A percentile compares a stretch with the other conserved stretches of the same genome.
Evolutionary conservation across 1,140 invertebrate species (phyloP).

Genomic region (Zeugodacus cucurbitae): DNA sequence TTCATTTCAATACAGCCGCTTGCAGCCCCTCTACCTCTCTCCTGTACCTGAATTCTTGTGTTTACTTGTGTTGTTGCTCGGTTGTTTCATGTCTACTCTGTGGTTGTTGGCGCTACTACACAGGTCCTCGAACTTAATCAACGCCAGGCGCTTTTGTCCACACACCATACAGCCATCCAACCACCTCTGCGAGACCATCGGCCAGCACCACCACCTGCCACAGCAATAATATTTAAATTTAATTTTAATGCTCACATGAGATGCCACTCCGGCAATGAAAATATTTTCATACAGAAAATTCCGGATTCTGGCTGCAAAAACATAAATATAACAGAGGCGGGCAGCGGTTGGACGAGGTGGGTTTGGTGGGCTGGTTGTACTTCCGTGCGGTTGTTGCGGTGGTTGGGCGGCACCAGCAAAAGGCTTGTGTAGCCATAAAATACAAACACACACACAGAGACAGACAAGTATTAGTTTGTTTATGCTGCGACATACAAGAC

Average conservation of each 20-base stretch:
- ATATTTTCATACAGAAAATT: slow-evolving; percentile 36
- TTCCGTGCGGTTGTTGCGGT: background rate
- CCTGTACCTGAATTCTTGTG: background rate
- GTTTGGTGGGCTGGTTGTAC: background rate
- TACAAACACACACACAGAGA: background rate
- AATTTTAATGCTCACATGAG: slow-evolving; percentile 65
- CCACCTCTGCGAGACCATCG: background rate
- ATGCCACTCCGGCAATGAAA: slow-evolving; percentile 47
- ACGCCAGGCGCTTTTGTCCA: background rate
- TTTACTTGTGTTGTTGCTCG: background rate
- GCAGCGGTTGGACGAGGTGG: background rate
- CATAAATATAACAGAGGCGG: background rate
- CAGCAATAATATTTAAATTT: slow-evolving; percentile 65
- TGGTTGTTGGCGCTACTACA: background rate
- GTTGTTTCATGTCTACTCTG: too few relatives aligned
- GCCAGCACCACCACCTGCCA: background rate
- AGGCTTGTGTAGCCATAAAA: background rate
- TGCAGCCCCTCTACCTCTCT: background rate
- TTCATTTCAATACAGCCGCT: background rate
- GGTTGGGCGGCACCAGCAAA: background rate
- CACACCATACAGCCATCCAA: background rate
- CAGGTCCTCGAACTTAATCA: background rate
- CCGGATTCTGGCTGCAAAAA: background rate
- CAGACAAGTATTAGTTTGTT: background rate
- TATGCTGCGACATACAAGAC: background rate